Evolutionary conservation across 2,888 invertebrate genomes (phyloP).

Genomic region (Aphidius colemani): DNA sequence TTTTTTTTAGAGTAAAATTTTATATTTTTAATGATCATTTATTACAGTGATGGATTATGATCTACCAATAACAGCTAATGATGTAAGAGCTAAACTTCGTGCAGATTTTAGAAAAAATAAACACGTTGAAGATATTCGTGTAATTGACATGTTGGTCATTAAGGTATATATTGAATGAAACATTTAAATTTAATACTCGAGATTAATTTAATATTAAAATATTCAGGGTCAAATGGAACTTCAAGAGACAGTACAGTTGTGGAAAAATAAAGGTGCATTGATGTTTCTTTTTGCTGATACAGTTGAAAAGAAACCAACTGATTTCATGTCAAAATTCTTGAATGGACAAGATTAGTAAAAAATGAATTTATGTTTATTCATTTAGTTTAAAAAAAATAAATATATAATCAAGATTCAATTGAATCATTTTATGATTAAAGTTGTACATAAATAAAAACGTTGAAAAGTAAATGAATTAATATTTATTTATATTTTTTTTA

Average conservation of each 20-base stretch:
- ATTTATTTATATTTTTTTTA: too few relatives aligned
- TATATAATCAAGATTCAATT: too few relatives aligned
- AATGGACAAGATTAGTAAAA: constrained; percentile 60
- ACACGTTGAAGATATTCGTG: constrained; percentile 80
- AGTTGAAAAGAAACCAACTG: constrained; percentile 81
- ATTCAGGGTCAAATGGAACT: constrained; percentile 93
- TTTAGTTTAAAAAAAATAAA: too few relatives aligned
- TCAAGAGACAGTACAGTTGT: constrained; percentile 80
- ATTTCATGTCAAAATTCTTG: constrained; percentile 91
- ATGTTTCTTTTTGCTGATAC: constrained; percentile 89
- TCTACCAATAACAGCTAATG: constrained; percentile 74
- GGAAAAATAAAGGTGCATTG: constrained; percentile 88
- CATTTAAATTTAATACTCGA: not conserved
- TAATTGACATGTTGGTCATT: constrained; percentile 89
- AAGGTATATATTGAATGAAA: constrained; percentile 69
- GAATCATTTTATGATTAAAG: too few relatives aligned
- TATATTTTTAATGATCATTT: constrained; percentile 44
- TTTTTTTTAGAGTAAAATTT: not conserved
- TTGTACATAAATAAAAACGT: too few relatives aligned
- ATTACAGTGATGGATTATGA: constrained; percentile 81
- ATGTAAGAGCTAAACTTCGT: constrained; percentile 74
- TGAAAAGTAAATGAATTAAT: too few relatives aligned
- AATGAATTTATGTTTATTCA: too few relatives aligned
- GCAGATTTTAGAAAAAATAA: constrained; percentile 79
- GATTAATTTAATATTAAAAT: too few relatives aligned